Conservation (phyloP, 1,140 invertebrate genomes). For the Caenorhabditis remanei region DNA sequence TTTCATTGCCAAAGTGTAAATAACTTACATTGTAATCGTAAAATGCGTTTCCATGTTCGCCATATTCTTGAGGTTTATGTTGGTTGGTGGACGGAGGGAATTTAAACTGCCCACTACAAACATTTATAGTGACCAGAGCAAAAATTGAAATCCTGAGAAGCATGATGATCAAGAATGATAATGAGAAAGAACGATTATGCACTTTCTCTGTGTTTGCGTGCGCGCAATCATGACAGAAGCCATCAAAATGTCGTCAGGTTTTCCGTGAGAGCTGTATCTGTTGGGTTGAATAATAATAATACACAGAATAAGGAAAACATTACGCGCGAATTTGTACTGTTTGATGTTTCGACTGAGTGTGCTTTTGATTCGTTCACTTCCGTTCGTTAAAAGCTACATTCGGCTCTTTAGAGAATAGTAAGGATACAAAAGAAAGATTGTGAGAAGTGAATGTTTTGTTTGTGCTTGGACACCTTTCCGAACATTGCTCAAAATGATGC, state of each 20-base stretch:
- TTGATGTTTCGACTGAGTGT: constrained; percentile 14
- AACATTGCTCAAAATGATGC: not conserved
- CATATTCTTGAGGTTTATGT: not conserved
- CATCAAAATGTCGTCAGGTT: constrained; percentile 53
- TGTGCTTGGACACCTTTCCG: not conserved
- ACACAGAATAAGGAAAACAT: not conserved
- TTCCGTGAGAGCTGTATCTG: not conserved
- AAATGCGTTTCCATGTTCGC: not conserved
- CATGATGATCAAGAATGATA: constrained; percentile 36
- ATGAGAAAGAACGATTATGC: constrained; percentile 25
- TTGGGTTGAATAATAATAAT: constrained; percentile 36
- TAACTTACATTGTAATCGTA: constrained; percentile 30
- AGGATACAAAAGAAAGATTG: not conserved
- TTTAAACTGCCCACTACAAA: not conserved
- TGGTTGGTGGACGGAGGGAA: not conserved
- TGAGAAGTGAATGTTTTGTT: not conserved
- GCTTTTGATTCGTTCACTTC: constrained; percentile 6
- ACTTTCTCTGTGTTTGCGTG: constrained; percentile 9
- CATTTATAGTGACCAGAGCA: not conserved
- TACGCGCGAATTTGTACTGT: constrained; percentile 32
- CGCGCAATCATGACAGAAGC: constrained; percentile 53
- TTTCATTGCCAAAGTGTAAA: not conserved
- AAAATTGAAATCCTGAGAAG: not conserved
- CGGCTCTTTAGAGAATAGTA: not conserved
- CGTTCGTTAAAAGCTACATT: not conserved